Evolutionary conservation across 2,888 invertebrate genomes (phyloP), one percentile per base, ranked within the genome.

Genomic region (Cybosia mesomella): DNA sequence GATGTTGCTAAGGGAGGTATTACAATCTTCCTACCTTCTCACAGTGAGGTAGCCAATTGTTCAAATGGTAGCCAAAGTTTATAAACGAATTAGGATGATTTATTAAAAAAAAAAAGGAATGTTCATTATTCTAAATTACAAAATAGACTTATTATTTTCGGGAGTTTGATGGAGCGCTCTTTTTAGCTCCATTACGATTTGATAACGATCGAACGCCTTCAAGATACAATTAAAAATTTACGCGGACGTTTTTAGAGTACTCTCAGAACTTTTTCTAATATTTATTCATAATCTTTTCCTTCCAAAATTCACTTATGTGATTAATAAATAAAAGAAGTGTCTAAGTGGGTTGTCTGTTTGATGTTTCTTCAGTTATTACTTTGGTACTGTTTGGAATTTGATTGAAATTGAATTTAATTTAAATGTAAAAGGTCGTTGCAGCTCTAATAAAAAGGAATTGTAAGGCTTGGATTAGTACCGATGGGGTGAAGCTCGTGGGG

Each of bases 181-280:
- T 64, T 55, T 39, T 5, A 36, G 21, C 21, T 13, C 36, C 24
- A 64, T 39, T 39, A 39, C 18, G 34, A 13, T 57, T 59, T 53
- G 24, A 57, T 57, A 57, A 57, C 43, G 64, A 57, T 64, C 55
- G 57, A 73, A 71, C 71, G n/a, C 59, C 71, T 66, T 58, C 32
- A 21, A 55, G n/a, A n/a, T 58, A 32, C 32, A 71, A 57, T 59
- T 58, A 18, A 69, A 22, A 36, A 22, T 49, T 63, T 54, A 62
- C 67, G 63, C 21, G 24, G 36, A 61, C 28, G 28, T 28, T 58
- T 64, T 63, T 67, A 61, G 10, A 22, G 39, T 28, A 58, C 13
- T 18, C 61, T 8, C 7, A 34, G 15, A 22, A 18, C 15, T 11
- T 2, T 3, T 36, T 22, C 3, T 10, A 58, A 58, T 34, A 22